A percentile compares a stretch with the other conserved stretches of the same genome.
Conservation (phyloP, 2,888 invertebrate genomes). For the Hirtodrosophila histrioides region DNA sequence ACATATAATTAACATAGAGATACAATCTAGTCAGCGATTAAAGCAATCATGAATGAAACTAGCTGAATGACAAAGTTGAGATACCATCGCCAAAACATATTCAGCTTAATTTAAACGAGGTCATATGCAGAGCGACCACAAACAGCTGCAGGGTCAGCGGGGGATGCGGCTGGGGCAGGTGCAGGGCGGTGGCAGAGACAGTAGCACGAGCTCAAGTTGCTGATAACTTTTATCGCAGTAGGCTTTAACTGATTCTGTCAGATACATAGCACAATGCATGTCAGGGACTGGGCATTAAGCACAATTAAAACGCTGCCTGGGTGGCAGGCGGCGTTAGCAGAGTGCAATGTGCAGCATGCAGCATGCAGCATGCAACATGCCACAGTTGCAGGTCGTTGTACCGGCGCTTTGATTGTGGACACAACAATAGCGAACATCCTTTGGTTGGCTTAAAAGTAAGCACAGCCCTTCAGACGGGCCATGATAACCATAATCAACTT, state of each 20-base stretch:
- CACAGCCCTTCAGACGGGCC: slow-evolving; percentile 52
- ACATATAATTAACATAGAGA: not conserved
- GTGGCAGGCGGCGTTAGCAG: slow-evolving; percentile 1
- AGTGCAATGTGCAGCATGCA: not conserved
- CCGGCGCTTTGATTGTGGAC: slow-evolving; percentile 13
- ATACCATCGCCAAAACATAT: slow-evolving; percentile 44
- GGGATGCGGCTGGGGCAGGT: not conserved
- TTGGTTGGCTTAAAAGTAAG: slow-evolving; percentile 21
- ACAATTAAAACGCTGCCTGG: slow-evolving; percentile 46
- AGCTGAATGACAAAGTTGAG: slow-evolving; percentile 30
- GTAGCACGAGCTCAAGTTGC: slow-evolving; percentile 28
- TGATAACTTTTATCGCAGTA: slow-evolving; percentile 59
- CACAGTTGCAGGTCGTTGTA: slow-evolving; percentile 62
- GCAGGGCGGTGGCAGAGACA: not conserved
- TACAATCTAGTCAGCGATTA: slow-evolving; percentile 11
- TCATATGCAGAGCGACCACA: slow-evolving; percentile 61
- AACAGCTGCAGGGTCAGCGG: slow-evolving; percentile 21
- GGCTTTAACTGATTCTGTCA: slow-evolving; percentile 28
- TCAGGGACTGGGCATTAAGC: slow-evolving; percentile 21
- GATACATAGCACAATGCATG: slow-evolving; percentile 24
- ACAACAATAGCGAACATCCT: slow-evolving; percentile 49
- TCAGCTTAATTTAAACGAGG: slow-evolving; percentile 66
- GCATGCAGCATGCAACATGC: slow-evolving; percentile 9
- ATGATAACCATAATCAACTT: slow-evolving; percentile 38
- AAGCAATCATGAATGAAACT: slow-evolving; percentile 1